Evolutionary conservation across 2,888 invertebrate genomes (phyloP), one percentile per base, ranked within the genome.

Genomic region (Drosophila neonasuta): DNA sequence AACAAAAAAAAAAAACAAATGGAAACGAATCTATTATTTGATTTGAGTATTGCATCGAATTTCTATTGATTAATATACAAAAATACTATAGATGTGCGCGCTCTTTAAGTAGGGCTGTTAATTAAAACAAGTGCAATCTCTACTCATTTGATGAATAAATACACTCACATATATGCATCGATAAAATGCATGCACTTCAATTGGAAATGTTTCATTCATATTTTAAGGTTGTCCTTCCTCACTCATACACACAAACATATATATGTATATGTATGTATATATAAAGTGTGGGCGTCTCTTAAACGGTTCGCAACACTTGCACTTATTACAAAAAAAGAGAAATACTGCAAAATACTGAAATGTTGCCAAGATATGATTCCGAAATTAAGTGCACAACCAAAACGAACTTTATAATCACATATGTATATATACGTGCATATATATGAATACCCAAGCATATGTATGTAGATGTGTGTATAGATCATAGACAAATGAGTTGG

Each of bases 141-240:
- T 13, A 11, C 8, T 41, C 8, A 41, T 8, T 24, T 2, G 42
- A 55, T 30, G n/a, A n/a, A 36, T n/a, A 36, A 36, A 36, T 36
- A 36, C 5, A n/a, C 44, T 42, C 29, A 45, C n/a, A 41, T 52
- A 59, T 44, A 17, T 41, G 9, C 11, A n/a, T n/a, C 11, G 29
- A 50, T 41, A 64, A 57, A 51, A 36, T 49, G 52, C 58, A 67
- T 57, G 58, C 54, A 49, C 44, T 62, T 66, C 24, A 54, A 29
- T 36, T 49, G 29, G 17, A 24, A 13, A 41, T 29, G 62, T 63
- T 80, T 71, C 83, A 74, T 71, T 80, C 69, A 74, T 74, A 52
- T 55, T 77, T 73, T 70, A 41, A 29, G 52, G 7, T 34, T 64
- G 42, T 41, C 48, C 34, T 56, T 61, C 41, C 45, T 20, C 36